phyloP scores from a whole-genome alignment of 1,140 invertebrate genomes.

The Elymnias hypermnestra region DNA sequence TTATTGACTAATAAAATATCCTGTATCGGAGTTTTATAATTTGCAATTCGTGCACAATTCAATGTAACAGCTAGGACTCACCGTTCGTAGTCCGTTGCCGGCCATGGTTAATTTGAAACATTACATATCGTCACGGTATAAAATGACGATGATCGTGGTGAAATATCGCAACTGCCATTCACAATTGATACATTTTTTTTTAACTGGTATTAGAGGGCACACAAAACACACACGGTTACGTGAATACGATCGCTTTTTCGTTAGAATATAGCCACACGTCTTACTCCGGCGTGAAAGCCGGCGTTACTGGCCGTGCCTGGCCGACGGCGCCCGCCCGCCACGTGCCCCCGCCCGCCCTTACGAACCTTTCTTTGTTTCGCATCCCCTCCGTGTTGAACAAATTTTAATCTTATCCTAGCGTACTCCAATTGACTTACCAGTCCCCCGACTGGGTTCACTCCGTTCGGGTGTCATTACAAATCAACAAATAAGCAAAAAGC shows the following conservation, averaged over 20 bases:
- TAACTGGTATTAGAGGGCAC: conserved; percentile 17
- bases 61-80: conserved; percentile 31
- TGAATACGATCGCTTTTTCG: conserved; percentile 12
- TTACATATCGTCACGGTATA: conserved; percentile 12
- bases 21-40: conserved; percentile 21
- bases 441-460: conserved; percentile 3
- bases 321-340: conserved; percentile 34
- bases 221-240: conserved; percentile 28
- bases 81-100: conserved; percentile 27
- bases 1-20: conserved; percentile 15
- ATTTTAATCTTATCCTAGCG: conserved; percentile 61
- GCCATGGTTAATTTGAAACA: conserved; percentile 18
- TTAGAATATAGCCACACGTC: conserved; percentile 21
- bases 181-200: conserved; percentile 22
- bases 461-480: background rate
- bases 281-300: conserved; percentile 34
- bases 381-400: conserved; percentile 57
- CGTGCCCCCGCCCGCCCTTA: conserved; percentile 54
- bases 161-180: conserved; percentile 49
- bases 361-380: conserved; percentile 66
- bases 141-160: conserved; percentile 1
- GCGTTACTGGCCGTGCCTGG: conserved; percentile 35
- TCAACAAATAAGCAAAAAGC: background rate
- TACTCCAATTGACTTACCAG: conserved; percentile 52
- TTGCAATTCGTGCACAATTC: conserved; percentile 25